Evolutionary conservation across 1,140 invertebrate genomes (phyloP).

Genomic region (Drosophila asahinai): DNA sequence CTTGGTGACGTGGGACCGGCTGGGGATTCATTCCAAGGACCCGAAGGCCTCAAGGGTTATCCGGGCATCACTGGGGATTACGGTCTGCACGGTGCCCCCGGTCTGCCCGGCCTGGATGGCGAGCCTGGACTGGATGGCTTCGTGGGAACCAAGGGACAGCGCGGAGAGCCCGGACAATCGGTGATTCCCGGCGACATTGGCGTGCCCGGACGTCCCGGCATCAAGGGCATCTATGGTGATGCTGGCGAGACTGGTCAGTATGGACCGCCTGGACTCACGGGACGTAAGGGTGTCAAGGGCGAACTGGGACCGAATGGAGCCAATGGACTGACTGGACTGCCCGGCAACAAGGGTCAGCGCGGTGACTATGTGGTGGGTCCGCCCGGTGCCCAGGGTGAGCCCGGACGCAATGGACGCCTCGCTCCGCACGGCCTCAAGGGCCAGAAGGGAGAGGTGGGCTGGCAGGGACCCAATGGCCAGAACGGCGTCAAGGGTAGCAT

Average conservation of each 20-base stretch:
- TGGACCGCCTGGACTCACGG: slow-evolving; percentile 60
- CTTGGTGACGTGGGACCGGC: slow-evolving; percentile 55
- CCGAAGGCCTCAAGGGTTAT: slow-evolving; percentile 86
- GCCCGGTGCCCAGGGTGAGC: slow-evolving; percentile 86
- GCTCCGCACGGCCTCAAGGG: slow-evolving; percentile 88
- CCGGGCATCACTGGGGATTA: slow-evolving; percentile 84
- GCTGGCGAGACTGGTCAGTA: slow-evolving; percentile 56
- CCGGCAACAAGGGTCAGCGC: slow-evolving; percentile 86
- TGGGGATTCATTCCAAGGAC: slow-evolving; percentile 81
- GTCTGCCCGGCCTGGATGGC: slow-evolving; percentile 85
- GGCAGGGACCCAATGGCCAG: slow-evolving; percentile 63
- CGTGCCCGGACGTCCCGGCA: slow-evolving; percentile 74
- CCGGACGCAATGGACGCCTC: slow-evolving; percentile 86
- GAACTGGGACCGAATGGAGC: slow-evolving; percentile 82
- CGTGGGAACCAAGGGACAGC: slow-evolving; percentile 86
- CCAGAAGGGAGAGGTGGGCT: slow-evolving; percentile 85
- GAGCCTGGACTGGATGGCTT: slow-evolving; percentile 81
- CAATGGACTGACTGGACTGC: slow-evolving; percentile 74
- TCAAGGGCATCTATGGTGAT: slow-evolving; percentile 86
- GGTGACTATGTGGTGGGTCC: slow-evolving; percentile 87
- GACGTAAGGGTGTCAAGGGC: slow-evolving; percentile 70
- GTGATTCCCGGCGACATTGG: slow-evolving; percentile 85
- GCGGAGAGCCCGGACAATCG: slow-evolving; percentile 85
- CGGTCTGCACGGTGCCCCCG: slow-evolving; percentile 83
- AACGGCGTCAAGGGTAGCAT: slow-evolving; percentile 79